These are phyloP conservation scores for Passer domesticus DNA, from an alignment of 2,113 vertebrate genomes.

Conservation along the genomic window DNA sequence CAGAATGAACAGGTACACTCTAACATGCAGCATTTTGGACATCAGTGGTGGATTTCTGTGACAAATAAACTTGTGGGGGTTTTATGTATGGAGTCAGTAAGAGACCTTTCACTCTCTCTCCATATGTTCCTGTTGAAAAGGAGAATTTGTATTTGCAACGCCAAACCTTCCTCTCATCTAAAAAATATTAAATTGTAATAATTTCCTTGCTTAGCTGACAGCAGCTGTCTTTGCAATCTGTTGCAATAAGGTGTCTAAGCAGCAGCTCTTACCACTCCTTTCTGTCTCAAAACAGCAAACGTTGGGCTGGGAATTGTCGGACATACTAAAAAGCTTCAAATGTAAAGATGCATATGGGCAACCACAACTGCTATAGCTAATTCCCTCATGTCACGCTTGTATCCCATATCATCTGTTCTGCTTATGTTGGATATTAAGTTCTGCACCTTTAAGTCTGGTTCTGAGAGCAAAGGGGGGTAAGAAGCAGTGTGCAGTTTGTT, in stretches of 20 bases:
- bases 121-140: neutral
- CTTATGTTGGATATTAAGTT: neutral
- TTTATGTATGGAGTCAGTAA: neutral
- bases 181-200: neutral
- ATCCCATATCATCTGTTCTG: neutral
- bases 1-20: neutral
- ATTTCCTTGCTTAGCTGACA: neutral
- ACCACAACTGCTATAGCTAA: neutral
- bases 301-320: neutral
- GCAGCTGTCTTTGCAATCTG: neutral
- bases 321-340: neutral
- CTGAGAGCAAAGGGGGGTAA: fast-evolving
- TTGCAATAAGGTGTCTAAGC: neutral
- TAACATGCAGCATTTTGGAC: neutral
- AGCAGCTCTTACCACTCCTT: neutral
- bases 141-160: neutral
- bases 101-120: neutral
- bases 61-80: neutral
- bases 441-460: neutral
- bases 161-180: neutral
- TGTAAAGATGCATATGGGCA: neutral
- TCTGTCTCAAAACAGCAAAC: neutral
- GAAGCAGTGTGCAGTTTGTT: fast-evolving
- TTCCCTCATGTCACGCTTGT: neutral
- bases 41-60: neutral